A percentile compares a stretch with the other conserved stretches of the same genome.
Evolutionary conservation across 1,140 invertebrate genomes (phyloP).

Genomic region (Epicauta chinensis): DNA sequence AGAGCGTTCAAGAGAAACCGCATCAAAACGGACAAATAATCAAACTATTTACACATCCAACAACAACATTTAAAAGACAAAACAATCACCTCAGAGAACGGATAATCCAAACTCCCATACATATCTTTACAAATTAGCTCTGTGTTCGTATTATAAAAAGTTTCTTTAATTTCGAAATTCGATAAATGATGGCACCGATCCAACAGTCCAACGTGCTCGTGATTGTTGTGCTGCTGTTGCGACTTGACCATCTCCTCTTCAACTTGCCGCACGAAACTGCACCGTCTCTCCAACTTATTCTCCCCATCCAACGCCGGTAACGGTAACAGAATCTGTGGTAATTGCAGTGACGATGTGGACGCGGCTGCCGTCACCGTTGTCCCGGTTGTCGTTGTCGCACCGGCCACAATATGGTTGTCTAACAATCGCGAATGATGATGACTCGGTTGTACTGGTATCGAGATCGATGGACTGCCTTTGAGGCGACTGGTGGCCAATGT

Average conservation of each 20-base stretch:
- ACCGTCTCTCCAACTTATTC: constrained; percentile 36
- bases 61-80: background rate
- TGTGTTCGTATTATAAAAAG: constrained; percentile 34
- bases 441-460: constrained; percentile 34
- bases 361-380: constrained; percentile 25
- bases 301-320: constrained; percentile 26
- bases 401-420: constrained; percentile 1
- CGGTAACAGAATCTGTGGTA: constrained; percentile 40
- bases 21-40: no score
- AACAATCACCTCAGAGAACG: constrained; percentile 40
- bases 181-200: constrained; percentile 40
- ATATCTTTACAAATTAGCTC: constrained; percentile 32
- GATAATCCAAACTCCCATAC: constrained; percentile 42
- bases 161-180: constrained; percentile 42
- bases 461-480: constrained; percentile 41
- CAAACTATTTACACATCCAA: no score
- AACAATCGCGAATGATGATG: constrained; percentile 20
- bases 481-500: background rate
- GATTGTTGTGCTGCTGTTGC: constrained; percentile 20
- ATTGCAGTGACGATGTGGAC: constrained; percentile 25
- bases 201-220: constrained; percentile 21
- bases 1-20: no score
- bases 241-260: constrained; percentile 36
- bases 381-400: constrained; percentile 7
- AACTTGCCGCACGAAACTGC: constrained; percentile 41